phyloP scores from a whole-genome alignment of 2,113 vertebrate species.

The Holacanthus passer region DNA sequence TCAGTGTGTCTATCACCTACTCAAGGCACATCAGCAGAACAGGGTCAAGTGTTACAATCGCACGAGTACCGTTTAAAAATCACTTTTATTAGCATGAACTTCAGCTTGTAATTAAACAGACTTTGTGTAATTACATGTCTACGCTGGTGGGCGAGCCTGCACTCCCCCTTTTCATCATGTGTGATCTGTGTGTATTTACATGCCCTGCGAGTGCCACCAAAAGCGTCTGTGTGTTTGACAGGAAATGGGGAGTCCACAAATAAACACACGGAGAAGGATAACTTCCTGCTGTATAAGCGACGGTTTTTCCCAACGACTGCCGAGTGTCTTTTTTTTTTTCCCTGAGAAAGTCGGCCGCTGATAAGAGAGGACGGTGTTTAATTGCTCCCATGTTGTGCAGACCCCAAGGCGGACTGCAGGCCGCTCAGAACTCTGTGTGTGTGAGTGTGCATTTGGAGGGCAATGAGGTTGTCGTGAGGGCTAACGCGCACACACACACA shows the following conservation, averaged over 20 bases:
- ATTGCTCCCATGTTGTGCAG: conserved; percentile 70
- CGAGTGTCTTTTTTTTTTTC: conserved; percentile 2
- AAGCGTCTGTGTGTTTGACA: conserved; percentile 47
- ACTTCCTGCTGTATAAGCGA: conserved; percentile 65
- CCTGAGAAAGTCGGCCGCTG: conserved; percentile 57
- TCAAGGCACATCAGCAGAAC: background rate
- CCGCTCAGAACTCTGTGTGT: conserved; percentile 27
- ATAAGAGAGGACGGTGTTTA: conserved; percentile 69
- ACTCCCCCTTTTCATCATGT: conserved; percentile 37
- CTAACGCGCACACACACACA: conserved; percentile 5
- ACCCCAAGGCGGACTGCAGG: conserved; percentile 37
- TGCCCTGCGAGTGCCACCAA: conserved; percentile 36
- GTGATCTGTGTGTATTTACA: conserved; percentile 37
- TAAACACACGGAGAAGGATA: conserved; percentile 64
- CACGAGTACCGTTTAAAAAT: background rate
- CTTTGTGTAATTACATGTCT: conserved; percentile 42
- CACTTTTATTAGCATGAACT: conserved; percentile 25
- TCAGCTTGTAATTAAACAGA: conserved; percentile 26
- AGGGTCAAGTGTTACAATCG: background rate
- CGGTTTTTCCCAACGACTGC: conserved; percentile 35
- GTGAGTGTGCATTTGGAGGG: conserved; percentile 40
- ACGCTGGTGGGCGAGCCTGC: conserved; percentile 9
- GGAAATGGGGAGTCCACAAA: conserved; percentile 76
- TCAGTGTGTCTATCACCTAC: conserved; percentile 1
- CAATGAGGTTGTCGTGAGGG: conserved; percentile 34